Base-by-base conservation (phyloP, 2,113 vertebrate genomes). In the Sula dactylatra region DNA sequence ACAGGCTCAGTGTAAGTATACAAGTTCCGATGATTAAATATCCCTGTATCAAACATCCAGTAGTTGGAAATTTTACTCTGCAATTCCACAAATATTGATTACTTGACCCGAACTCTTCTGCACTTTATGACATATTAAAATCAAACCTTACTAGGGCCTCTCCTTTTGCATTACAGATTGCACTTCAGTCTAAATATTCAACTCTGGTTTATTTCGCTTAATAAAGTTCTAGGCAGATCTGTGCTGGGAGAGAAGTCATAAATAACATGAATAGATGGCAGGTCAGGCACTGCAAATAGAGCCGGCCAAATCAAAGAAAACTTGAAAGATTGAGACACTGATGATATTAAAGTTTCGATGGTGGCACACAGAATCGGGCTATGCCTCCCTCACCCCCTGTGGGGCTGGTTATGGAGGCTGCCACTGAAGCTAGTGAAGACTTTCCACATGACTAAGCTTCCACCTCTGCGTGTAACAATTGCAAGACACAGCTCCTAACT, bases 51-150 rank as follows among this genome's bases (percentile, higher is more conserved):
- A 90, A 82, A 80, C 19, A 74, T 34, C 38, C 67, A 64, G 44
- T 26, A 83, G 73, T 2, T 59, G 76, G 69, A 86, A 87, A 82
- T 95, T 86, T 95, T 87, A 88, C 49, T 59, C 65, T 80, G 50
- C 84, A 92, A 54, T 94, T 96, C 84, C 90, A 90, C 40, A 90
- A 59, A 64, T 88, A 93, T 62, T 16, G n/a, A 73, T 86, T 76
- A 79, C 90, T 72, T 88, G 84, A 87, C 71, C 82, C 78, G 54
- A 90, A 70, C 67, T 93, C 77, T 78, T 87, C 71, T 19, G 61
- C 42, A 12, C 16, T 58, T 88, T 54, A 62, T 47, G 62, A 78
- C 73, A 54, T 42, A 59, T 42, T 62, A 85, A 87, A 82, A 91
- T 21, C 32, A 82, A 25, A 73, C 21, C 62, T 17, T 52, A 32